phyloP scores from a whole-genome alignment of 2,113 vertebrate species.

The Hirundichthys speculiger region DNA sequence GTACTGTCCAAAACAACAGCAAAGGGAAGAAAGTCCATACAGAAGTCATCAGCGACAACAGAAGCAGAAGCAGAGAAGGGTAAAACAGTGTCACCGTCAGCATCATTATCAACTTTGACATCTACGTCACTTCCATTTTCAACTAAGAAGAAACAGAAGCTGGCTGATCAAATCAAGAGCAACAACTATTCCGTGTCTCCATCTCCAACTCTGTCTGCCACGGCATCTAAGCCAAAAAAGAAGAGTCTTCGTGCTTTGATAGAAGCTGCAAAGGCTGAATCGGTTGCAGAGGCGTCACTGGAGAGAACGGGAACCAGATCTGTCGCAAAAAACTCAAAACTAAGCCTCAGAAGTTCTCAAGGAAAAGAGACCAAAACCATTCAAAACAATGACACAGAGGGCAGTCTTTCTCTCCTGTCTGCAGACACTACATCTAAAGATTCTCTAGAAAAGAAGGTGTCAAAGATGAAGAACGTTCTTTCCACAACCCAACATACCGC shows the following conservation, averaged over 20 bases:
- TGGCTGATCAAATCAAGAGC: conserved; percentile 30
- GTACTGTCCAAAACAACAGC: not conserved
- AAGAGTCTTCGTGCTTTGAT: conserved; percentile 32
- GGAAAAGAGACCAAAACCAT: not conserved
- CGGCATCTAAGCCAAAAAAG: conserved; percentile 40
- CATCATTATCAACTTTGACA: not conserved
- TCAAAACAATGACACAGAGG: not conserved
- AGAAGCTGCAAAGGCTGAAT: conserved; percentile 40
- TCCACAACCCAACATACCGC: conserved; percentile 1
- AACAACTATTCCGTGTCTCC: not conserved
- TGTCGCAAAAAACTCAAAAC: not conserved
- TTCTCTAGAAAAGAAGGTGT: conserved; percentile 2
- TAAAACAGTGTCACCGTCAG: not conserved
- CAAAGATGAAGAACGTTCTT: conserved; percentile 5
- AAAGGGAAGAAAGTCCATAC: not conserved
- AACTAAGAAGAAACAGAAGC: conserved; percentile 45
- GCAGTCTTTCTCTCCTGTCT: not conserved
- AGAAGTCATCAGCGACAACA: not conserved
- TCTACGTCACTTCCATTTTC: not conserved
- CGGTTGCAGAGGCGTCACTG: not conserved
- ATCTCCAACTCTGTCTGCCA: not conserved
- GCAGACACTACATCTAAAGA: conserved; percentile 15
- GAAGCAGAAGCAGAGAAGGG: conserved; percentile 1
- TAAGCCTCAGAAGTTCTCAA: not conserved
- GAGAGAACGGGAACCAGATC: conserved; percentile 8